These are phyloP conservation scores for Leistus spinibarbis DNA, from an alignment of 2,888 invertebrate species.

Conservation along the genomic window DNA sequence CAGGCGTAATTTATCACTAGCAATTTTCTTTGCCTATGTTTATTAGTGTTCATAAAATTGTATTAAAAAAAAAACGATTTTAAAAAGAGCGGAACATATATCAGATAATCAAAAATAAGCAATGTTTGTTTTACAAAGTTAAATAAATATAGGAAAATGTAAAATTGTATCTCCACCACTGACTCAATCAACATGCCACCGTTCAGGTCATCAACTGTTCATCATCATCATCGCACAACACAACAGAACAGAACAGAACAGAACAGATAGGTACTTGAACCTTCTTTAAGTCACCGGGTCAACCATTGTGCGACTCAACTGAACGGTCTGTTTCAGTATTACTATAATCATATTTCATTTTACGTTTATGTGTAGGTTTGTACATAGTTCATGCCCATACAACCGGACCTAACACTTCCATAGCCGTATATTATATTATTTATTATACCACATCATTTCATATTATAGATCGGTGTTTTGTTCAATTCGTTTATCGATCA, in stretches of 20 bases:
- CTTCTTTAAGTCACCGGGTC: conserved; percentile 35
- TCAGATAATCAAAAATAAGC: no score
- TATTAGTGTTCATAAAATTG: no score
- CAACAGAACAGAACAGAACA: not conserved
- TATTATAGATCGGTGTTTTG: not conserved
- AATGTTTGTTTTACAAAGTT: no score
- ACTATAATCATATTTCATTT: not conserved
- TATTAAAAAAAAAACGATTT: no score
- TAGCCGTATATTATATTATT: not conserved
- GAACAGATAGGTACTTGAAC: conserved; percentile 28
- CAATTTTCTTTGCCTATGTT: no score
- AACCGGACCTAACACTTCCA: not conserved
- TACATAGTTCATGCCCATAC: not conserved
- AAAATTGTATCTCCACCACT: not conserved
- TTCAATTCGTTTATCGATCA: no score
- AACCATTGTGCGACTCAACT: conserved; percentile 13
- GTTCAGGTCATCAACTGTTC: conserved; percentile 24
- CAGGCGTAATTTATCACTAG: no score
- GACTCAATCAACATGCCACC: conserved; percentile 2
- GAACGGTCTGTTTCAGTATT: not conserved
- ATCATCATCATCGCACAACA: conserved; percentile 15
- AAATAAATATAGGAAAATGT: no score
- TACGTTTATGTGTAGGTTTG: not conserved
- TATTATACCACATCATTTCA: not conserved
- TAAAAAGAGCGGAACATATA: no score